Evolutionary conservation across 2,797 vertebrate species (phyloP).

Genomic region (Apogon hyalosoma): DNA sequence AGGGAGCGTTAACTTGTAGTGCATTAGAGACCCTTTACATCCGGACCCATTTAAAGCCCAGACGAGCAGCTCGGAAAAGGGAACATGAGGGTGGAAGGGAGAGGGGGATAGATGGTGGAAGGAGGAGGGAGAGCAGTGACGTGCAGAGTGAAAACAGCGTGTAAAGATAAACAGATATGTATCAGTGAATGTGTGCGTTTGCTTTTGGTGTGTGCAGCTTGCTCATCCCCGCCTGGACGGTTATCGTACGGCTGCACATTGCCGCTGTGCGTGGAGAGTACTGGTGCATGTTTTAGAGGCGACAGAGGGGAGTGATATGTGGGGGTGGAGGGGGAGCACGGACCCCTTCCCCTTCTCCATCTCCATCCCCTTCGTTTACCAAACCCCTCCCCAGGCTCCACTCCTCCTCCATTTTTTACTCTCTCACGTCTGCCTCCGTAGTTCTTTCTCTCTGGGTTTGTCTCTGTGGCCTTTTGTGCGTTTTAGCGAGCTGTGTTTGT

Average conservation of each 20-base stretch:
- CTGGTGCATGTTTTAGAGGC: constrained; percentile 48
- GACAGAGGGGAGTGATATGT: constrained; percentile 38
- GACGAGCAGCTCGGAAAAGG: constrained; percentile 1
- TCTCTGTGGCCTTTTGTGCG: constrained; percentile 14
- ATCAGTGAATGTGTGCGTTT: constrained; percentile 21
- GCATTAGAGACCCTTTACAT: neutral
- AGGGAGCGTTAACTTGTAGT: neutral
- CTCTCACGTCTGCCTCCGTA: no score
- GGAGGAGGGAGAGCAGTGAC: constrained; percentile 1
- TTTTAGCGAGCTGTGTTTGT: constrained; percentile 48
- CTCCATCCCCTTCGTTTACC: constrained; percentile 4
- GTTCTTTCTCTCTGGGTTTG: neutral
- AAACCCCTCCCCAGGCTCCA: constrained; percentile 15
- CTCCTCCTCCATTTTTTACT: constrained; percentile 1
- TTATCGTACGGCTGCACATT: constrained; percentile 67
- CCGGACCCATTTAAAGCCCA: neutral
- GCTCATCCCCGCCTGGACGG: constrained; percentile 34
- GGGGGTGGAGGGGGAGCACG: neutral
- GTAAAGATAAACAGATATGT: constrained; percentile 50
- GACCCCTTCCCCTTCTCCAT: constrained; percentile 23
- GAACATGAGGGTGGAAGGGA: neutral
- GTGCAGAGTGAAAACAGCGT: constrained; percentile 39
- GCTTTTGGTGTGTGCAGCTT: constrained; percentile 29
- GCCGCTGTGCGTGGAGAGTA: constrained; percentile 33
- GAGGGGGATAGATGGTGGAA: neutral